phyloP scores from a whole-genome alignment of 2,113 vertebrate species.

The Trogon melanurus region DNA sequence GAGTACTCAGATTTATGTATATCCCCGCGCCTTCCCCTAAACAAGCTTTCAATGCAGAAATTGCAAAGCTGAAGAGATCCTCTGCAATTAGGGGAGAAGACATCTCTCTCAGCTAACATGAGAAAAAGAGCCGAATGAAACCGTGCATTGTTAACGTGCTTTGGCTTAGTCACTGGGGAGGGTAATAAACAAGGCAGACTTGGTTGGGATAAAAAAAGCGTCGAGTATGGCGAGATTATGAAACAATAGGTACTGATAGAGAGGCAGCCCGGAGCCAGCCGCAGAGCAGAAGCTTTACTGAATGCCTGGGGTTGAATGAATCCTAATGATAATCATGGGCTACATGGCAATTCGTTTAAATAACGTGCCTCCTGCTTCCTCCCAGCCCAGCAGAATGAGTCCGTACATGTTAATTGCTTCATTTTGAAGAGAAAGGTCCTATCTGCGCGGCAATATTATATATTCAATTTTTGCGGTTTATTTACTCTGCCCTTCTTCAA shows the following conservation, averaged over 20 bases:
- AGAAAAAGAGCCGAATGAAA: background rate
- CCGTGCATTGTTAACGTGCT: background rate
- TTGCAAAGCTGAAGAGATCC: constrained; percentile 20
- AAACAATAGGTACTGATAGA: constrained; percentile 68
- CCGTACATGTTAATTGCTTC: background rate
- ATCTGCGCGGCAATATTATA: background rate
- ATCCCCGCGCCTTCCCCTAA: background rate
- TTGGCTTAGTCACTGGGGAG: constrained; percentile 34
- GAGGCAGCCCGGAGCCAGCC: constrained; percentile 43
- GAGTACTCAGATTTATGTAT: constrained; percentile 7
- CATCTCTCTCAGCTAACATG: constrained; percentile 40
- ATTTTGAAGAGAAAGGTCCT: constrained; percentile 25
- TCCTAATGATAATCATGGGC: constrained; percentile 63
- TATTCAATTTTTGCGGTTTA: constrained; percentile 23
- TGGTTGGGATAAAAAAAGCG: constrained; percentile 59
- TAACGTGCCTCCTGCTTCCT: constrained; percentile 40
- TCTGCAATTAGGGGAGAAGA: constrained; percentile 35
- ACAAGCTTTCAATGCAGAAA: constrained; percentile 22
- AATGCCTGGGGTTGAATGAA: constrained; percentile 57
- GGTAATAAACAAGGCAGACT: constrained; percentile 58
- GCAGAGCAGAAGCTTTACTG: constrained; percentile 52
- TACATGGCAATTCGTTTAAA: constrained; percentile 54
- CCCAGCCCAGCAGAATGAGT: background rate
- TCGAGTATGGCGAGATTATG: constrained; percentile 28
- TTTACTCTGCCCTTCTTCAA: constrained; percentile 34